Base-by-base conservation (phyloP, 2,888 invertebrate genomes). In the Ligdia adustata region DNA sequence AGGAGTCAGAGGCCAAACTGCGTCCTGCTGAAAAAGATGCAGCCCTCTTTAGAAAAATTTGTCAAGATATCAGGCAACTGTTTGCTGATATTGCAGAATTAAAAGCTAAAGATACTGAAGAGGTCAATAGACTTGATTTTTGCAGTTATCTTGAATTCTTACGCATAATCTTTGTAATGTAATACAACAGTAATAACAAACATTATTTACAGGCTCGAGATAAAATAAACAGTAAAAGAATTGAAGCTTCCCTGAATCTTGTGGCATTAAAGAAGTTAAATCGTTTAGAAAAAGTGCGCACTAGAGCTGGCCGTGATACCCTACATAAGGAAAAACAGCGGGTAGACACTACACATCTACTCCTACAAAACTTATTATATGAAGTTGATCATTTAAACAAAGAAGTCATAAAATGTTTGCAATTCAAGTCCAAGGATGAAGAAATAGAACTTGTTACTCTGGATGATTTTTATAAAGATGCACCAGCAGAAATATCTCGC, bases 381-480 rank as follows among this genome's bases (percentile, higher is more conserved):
- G 99, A 99, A 91, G 95, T 96, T 4, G 95, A 97, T 73, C 98
- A 99, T 88, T 90, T 99, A 11, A 95, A 97, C 62, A 97, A 97
- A 64, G 98, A 99, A 91, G 97, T 97, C n/a, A 94, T 95, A 11
- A 97, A 97, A 70, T 98, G 98, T 72, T 92, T 97, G 49, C 97
- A 98, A 72, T 98, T 98, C 75, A 98, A 97, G 75, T 98, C 98
- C 5, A 96, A 97, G 78, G 98, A 98, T 91, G 97, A 98, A 83
- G 95, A 95, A 70, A 97, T 99, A 66, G 95, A 97, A 69, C 90
- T 99, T 35, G 95, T 99, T 1, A 83, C 96, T 0, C 91, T 95
- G 37, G 94, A 95, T 45, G 95, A 97, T 67, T 98, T 98, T 79
- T 95, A 95, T 69, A 90, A 91, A 64, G 92, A 95, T 75, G 97